Evolutionary conservation across 2,113 vertebrate species (phyloP).

Genomic region (Siphamia tubifer): DNA sequence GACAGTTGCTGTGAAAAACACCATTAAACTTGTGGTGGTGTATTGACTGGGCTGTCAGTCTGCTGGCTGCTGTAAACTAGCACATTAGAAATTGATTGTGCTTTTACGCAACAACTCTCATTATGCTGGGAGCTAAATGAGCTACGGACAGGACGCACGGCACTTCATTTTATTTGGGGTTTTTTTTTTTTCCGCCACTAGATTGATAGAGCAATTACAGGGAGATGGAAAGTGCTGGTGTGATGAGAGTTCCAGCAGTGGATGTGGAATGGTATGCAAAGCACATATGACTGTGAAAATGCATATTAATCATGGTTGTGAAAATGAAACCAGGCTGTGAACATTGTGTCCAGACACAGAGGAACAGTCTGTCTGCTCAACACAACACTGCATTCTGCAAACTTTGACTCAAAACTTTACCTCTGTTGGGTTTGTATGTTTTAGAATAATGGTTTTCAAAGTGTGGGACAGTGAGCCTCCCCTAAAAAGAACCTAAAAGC

Average conservation of each 20-base stretch:
- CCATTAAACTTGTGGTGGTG: slow-evolving; percentile 65
- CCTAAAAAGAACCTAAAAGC: too few relatives aligned
- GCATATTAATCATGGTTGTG: slow-evolving; percentile 1
- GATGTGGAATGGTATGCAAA: not conserved
- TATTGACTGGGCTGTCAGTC: slow-evolving; percentile 52
- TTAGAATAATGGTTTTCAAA: too few relatives aligned
- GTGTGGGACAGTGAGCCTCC: too few relatives aligned
- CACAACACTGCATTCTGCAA: too few relatives aligned
- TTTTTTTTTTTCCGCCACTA: not conserved
- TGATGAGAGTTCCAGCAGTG: slow-evolving; percentile 23
- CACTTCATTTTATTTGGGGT: slow-evolving; percentile 18
- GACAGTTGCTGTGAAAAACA: slow-evolving; percentile 33
- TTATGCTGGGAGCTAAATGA: slow-evolving; percentile 57
- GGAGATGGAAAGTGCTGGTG: slow-evolving; percentile 35
- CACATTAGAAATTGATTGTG: slow-evolving; percentile 64
- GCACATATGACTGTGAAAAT: not conserved
- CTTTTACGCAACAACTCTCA: slow-evolving; percentile 51
- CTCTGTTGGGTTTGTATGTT: too few relatives aligned
- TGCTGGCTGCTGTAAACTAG: slow-evolving; percentile 44
- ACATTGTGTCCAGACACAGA: not conserved
- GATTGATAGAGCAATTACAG: slow-evolving; percentile 60
- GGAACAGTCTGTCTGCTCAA: too few relatives aligned
- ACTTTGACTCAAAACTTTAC: too few relatives aligned
- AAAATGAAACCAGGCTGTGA: not conserved
- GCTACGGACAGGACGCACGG: slow-evolving; percentile 1